These are phyloP conservation scores for Eucidaris tribuloides DNA, from an alignment of 35 echinoderm and acorn worm species.

Conservation along the genomic window DNA sequence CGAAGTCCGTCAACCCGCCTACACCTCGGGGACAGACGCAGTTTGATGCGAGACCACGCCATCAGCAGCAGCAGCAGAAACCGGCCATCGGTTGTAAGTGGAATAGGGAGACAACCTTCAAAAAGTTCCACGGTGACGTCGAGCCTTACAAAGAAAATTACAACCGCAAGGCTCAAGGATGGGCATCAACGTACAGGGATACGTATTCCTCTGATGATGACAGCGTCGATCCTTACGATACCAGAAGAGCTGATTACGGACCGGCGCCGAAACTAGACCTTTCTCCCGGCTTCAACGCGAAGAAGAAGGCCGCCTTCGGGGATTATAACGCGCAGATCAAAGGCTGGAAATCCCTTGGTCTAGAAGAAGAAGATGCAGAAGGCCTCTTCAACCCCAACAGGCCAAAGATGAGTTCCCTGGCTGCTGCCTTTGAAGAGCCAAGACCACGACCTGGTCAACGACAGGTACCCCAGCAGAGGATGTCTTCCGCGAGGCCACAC, in stretches of 20 bases:
- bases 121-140: not conserved
- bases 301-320: not conserved
- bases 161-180: slow-evolving; percentile 14
- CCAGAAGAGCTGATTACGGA: not conserved
- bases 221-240: not conserved
- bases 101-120: not conserved
- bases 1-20: not conserved
- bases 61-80: not conserved
- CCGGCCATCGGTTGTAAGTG: not conserved
- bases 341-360: slow-evolving; percentile 1
- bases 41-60: not conserved
- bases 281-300: not conserved
- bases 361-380: slow-evolving; percentile 5
- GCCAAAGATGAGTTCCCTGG: not conserved
- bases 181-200: not conserved
- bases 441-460: slow-evolving; percentile 8
- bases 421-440: slow-evolving; percentile 14
- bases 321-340: not conserved
- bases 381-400: not conserved
- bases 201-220: not conserved
- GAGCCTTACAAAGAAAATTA: slow-evolving; percentile 6
- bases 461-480: slow-evolving; percentile 12
- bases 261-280: not conserved
- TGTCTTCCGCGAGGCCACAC: not conserved
- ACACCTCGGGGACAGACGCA: not conserved